These are phyloP conservation scores for Forbesichthys agassizii DNA, from an alignment of 2,113 vertebrate genomes.

Conservation along the genomic window DNA sequence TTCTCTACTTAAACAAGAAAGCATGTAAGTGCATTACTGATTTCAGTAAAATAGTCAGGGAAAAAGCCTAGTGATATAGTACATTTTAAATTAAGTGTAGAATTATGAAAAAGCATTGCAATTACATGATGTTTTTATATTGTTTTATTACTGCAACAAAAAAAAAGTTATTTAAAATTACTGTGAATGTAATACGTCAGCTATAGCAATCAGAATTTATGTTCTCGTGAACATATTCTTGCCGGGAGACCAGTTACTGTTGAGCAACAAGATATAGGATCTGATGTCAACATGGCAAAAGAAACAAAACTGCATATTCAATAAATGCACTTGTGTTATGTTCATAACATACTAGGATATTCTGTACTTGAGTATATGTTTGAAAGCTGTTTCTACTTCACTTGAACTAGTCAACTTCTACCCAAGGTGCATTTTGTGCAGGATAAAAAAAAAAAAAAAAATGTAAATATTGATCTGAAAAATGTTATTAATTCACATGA, in stretches of 20 bases:
- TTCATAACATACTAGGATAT: slow-evolving; percentile 27
- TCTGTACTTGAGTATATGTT: slow-evolving; percentile 15
- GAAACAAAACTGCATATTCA: slow-evolving; percentile 21
- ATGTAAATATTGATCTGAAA: slow-evolving; percentile 14
- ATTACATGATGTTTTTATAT: slow-evolving; percentile 69
- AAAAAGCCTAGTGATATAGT: slow-evolving; percentile 32
- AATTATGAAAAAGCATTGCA: slow-evolving; percentile 34
- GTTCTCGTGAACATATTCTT: slow-evolving; percentile 8
- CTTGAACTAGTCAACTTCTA: slow-evolving; percentile 13
- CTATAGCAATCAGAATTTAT: not conserved
- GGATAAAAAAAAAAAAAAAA: slow-evolving; percentile 2
- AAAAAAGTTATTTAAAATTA: slow-evolving; percentile 26
- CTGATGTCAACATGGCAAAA: slow-evolving; percentile 3
- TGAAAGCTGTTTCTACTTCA: slow-evolving; percentile 18
- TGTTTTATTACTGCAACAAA: slow-evolving; percentile 62
- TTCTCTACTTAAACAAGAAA: slow-evolving; percentile 38
- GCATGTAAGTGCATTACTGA: slow-evolving; percentile 40
- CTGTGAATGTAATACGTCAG: slow-evolving; percentile 51
- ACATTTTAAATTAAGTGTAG: slow-evolving; percentile 62
- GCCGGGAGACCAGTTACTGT: slow-evolving; percentile 7
- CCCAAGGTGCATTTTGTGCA: slow-evolving; percentile 24
- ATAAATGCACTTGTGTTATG: slow-evolving; percentile 1
- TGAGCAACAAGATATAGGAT: not conserved
- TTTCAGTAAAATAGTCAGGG: slow-evolving; percentile 47
- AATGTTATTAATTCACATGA: not conserved